A percentile compares a stretch with the other conserved stretches of the same genome.
Conservation (phyloP, 2,113 vertebrate species). For the Oncorhynchus tshawytscha region DNA sequence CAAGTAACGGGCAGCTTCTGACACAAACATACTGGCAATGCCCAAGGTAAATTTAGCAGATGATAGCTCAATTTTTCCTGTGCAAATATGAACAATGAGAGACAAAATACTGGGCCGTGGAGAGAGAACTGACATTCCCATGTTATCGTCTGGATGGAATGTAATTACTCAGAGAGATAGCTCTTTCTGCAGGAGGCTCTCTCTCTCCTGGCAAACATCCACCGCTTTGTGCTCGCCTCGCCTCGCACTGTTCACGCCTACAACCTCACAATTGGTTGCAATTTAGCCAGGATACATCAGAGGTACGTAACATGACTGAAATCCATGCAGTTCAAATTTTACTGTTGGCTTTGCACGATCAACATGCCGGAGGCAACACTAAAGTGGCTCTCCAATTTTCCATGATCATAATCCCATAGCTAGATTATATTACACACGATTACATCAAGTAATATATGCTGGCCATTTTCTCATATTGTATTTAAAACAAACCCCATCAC, state of each 20-base stretch:
- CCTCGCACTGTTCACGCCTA: conserved; percentile 9
- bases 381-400: too few relatives aligned
- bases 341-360: too few relatives aligned
- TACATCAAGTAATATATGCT: too few relatives aligned
- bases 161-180: conserved; percentile 65
- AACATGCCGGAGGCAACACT: too few relatives aligned
- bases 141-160: conserved; percentile 72
- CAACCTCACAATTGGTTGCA: background rate
- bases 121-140: conserved; percentile 66
- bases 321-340: background rate
- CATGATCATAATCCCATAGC: too few relatives aligned
- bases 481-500: too few relatives aligned
- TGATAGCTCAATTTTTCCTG: conserved; percentile 45
- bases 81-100: conserved; percentile 57
- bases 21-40: background rate
- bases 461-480: too few relatives aligned
- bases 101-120: conserved; percentile 32
- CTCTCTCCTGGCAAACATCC: conserved; percentile 38
- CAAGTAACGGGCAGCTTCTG: background rate
- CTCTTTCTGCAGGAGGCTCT: conserved; percentile 45
- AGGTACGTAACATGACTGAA: background rate
- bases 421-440: too few relatives aligned
- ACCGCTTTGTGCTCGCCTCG: conserved; percentile 42
- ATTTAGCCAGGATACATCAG: background rate
- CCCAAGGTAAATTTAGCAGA: conserved; percentile 16